Conservation (phyloP, 2,888 invertebrate species). For the Ctena decussata region DNA sequence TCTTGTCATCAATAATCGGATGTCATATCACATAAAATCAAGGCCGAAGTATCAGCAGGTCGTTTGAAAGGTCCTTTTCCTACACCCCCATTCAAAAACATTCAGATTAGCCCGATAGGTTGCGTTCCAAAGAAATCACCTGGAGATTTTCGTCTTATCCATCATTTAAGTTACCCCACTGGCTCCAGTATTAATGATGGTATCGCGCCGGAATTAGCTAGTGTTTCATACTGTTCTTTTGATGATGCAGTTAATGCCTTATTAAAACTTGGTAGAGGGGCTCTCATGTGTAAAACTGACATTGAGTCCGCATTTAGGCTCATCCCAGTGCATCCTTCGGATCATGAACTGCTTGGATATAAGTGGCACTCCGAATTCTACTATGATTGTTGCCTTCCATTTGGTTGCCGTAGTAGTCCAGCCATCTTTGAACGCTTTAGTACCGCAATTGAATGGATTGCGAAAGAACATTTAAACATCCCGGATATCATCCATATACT, state of each 20-base stretch:
- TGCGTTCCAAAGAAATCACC: constrained; percentile 21
- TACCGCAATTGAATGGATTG: not conserved
- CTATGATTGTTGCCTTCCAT: not conserved
- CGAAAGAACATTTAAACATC: not conserved
- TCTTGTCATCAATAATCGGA: constrained; percentile 17
- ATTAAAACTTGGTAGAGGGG: not conserved
- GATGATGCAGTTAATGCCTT: not conserved
- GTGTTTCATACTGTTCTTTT: not conserved
- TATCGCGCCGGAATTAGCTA: not conserved
- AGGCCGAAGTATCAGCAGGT: not conserved
- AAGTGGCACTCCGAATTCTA: not conserved
- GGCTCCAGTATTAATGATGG: not conserved
- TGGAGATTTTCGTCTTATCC: constrained; percentile 18
- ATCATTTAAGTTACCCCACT: constrained; percentile 20
- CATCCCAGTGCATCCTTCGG: not conserved
- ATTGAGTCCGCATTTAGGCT: constrained; percentile 13
- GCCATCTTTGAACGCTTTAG: not conserved
- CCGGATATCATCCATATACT: not conserved
- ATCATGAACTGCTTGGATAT: constrained; percentile 11
- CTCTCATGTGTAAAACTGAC: constrained; percentile 1
- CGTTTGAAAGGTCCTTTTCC: constrained; percentile 32
- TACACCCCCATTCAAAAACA: not conserved
- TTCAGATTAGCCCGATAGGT: not conserved
- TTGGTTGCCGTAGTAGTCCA: not conserved
- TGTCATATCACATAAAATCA: not conserved